Evolutionary conservation across 2,113 vertebrate species (phyloP), one percentile per base, ranked within the genome.

Genomic region (Limanda limanda): DNA sequence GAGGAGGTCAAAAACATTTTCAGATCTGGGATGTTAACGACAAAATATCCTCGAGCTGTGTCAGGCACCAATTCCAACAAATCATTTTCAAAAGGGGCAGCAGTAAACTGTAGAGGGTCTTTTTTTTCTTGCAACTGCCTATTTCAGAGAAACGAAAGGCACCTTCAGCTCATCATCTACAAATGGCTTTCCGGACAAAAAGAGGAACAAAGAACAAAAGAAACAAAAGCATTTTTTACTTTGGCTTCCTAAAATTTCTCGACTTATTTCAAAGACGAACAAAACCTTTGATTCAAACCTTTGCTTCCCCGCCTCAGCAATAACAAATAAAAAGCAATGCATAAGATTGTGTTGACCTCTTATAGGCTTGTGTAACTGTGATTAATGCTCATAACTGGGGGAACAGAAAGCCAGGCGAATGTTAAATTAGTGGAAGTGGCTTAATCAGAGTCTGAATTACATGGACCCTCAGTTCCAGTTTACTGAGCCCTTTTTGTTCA

Each of bases 401-500:
- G 78, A 91, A 89, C 66, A 84, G 76, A 92, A 81, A 88, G 78
- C 64, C 76, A 72, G 78, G 69, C 79, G 89, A 84, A 90, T 92
- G 90, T 93, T 91, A 91, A 94, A 93, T 93, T 82, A 91, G 86
- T 74, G 82, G 85, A 88, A 86, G 84, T 91, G 80, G 84, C 84
- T 90, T 93, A 91, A 94, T 93, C 90, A 86, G 71, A 75, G 72
- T 86, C 85, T 92, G 90, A 91, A 91, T 93, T 92, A 93, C 87
- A 94, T 83, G 86, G 89, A 90, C 88, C 87, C 87, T 85, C 74
- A 91, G 87, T 92, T 92, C 91, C 83, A 89, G 81, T 93, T 91
- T 92, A 83, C 84, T 84, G 86, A 88, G 86, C 75, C 83, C 82
- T 92, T 93, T 92, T 86, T 93, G 91, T 92, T 94, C 87, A 62